Conservation (phyloP, 2,888 invertebrate genomes). For the Ditula angustiorana region DNA sequence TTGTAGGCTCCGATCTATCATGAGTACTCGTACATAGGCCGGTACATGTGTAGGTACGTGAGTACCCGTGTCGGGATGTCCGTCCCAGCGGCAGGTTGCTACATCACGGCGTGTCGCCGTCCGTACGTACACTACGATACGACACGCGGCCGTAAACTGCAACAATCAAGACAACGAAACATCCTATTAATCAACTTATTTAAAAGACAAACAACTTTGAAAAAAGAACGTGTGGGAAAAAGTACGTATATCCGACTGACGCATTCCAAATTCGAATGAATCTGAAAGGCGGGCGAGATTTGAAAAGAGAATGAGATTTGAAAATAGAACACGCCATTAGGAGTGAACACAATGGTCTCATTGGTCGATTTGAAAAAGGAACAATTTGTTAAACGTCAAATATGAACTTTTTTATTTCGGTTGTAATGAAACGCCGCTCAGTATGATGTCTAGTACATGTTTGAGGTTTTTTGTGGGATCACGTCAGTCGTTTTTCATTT, state of each 20-base stretch:
- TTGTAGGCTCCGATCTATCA: constrained; percentile 54
- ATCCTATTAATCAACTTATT: constrained; percentile 83
- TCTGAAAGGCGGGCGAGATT: constrained; percentile 82
- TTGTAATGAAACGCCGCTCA: constrained; percentile 79
- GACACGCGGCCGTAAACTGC: constrained; percentile 47
- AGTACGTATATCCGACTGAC: constrained; percentile 72
- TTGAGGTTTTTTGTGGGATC: constrained; percentile 75
- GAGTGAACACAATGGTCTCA: constrained; percentile 84
- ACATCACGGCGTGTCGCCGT: constrained; percentile 1
- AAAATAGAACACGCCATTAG: constrained; percentile 85
- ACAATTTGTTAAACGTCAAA: constrained; percentile 86
- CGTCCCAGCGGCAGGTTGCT: constrained; percentile 19
- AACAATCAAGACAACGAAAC: constrained; percentile 69
- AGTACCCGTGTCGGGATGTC: constrained; percentile 33
- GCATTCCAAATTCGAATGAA: constrained; percentile 84
- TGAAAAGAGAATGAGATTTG: constrained; percentile 85
- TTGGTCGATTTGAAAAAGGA: constrained; percentile 86
- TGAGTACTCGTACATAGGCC: constrained; percentile 45
- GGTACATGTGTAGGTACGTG: constrained; percentile 30
- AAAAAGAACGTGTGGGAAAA: constrained; percentile 83
- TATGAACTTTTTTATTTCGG: constrained; percentile 83
- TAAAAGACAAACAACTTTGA: constrained; percentile 70
- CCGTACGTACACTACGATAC: constrained; percentile 11
- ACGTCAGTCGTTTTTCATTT: constrained; percentile 76
- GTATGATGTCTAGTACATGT: constrained; percentile 80